Conservation (phyloP, 2,113 vertebrate species). For the Mustelus asterias region DNA sequence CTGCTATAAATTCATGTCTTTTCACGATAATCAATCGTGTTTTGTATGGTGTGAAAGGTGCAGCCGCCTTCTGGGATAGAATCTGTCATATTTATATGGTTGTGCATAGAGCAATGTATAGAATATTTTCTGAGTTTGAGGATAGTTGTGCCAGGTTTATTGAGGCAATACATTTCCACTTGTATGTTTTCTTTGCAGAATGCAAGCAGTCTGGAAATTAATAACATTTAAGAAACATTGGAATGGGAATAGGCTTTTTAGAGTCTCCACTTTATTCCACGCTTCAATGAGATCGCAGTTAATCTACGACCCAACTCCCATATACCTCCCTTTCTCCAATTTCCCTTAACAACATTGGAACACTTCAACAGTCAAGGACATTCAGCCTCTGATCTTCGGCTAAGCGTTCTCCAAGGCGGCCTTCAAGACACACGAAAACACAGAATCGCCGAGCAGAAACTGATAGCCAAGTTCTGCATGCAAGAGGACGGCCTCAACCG, state of each 20-base stretch:
- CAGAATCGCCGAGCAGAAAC: too few species aligned
- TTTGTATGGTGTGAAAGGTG: neutral
- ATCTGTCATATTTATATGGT: neutral
- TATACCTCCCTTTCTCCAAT: neutral
- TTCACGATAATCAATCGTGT: neutral
- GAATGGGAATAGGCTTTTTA: neutral
- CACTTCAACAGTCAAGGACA: too few species aligned
- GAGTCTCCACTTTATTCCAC: neutral
- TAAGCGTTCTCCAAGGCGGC: too few species aligned
- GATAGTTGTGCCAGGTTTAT: neutral
- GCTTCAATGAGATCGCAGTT: neutral
- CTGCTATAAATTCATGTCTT: neutral
- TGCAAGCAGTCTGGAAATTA: neutral
- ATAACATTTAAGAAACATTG: neutral
- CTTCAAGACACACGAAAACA: too few species aligned
- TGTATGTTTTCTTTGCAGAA: neutral
- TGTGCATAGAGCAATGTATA: neutral
- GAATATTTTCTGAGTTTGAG: neutral
- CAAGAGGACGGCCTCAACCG: too few species aligned
- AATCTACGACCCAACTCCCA: neutral
- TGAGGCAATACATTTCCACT: constrained; percentile 15
- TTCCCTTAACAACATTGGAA: neutral
- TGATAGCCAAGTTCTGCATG: too few species aligned
- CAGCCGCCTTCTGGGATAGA: neutral
- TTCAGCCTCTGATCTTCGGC: too few species aligned